Percentiles rank a stretch among this genome's conserved stretches.
These are phyloP conservation scores for Fragum fragum DNA, from an alignment of 2,888 invertebrate species.

Conservation along the genomic window DNA sequence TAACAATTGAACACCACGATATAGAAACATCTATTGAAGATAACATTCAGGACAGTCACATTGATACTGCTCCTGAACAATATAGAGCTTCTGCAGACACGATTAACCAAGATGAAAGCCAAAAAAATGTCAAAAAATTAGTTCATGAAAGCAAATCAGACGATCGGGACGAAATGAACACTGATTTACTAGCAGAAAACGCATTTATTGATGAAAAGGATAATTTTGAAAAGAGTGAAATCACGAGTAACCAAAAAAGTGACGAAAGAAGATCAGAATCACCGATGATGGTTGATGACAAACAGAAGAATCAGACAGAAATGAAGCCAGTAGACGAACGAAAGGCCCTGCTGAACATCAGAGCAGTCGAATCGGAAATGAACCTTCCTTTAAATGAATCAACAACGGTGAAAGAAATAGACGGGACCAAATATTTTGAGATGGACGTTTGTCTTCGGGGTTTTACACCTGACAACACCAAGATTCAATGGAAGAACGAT, in stretches of 20 bases:
- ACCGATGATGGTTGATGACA: too few species aligned
- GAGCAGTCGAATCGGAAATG: background rate
- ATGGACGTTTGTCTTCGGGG: background rate
- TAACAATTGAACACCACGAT: slow-evolving; percentile 13
- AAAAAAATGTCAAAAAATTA: background rate
- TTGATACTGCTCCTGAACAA: background rate
- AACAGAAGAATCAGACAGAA: too few species aligned
- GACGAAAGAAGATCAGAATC: too few species aligned
- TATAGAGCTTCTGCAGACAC: background rate
- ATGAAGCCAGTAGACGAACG: background rate
- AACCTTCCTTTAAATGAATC: background rate
- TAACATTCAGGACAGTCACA: background rate
- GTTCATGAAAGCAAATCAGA: background rate
- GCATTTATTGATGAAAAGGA: too few species aligned
- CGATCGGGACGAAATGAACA: background rate
- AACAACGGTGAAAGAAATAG: background rate
- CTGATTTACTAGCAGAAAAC: too few species aligned
- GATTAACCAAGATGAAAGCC: background rate
- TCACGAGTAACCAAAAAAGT: too few species aligned
- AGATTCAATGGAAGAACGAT: background rate
- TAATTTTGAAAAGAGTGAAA: too few species aligned
- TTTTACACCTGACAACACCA: background rate
- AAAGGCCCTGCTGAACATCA: background rate
- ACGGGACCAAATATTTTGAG: background rate
- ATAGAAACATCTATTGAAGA: background rate